Conservation (phyloP, 64 coral and sea anemone species). For the Astreopora myriophthalma region DNA sequence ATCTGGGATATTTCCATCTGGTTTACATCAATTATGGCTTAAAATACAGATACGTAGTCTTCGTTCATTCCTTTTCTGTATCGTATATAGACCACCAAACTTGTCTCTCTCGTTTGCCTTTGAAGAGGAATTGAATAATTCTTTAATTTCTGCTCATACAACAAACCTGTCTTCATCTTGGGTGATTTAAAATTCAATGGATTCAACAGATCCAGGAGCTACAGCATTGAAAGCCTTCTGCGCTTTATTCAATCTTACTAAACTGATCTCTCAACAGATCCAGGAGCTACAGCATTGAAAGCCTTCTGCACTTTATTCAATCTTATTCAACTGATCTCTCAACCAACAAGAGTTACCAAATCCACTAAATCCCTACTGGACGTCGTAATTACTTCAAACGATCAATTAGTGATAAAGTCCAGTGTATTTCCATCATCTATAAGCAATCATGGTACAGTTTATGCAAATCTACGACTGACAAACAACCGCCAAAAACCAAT, state of each 20-base stretch:
- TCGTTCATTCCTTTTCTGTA: conserved; percentile 51
- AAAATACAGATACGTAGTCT: conserved; percentile 51
- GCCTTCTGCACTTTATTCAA: conserved; percentile 46
- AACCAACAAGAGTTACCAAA: too few relatives aligned
- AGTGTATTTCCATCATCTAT: too few relatives aligned
- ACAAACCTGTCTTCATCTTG: conserved; percentile 22
- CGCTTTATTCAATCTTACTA: conserved; percentile 51
- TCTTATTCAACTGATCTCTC: too few relatives aligned
- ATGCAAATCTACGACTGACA: too few relatives aligned
- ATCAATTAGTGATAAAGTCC: too few relatives aligned
- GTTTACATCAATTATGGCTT: conserved; percentile 56
- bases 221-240: conserved; percentile 14
- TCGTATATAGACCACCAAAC: conserved; percentile 33
- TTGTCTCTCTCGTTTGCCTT: conserved; percentile 17
- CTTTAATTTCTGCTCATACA: conserved; percentile 21
- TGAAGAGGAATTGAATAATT: conserved; percentile 32
- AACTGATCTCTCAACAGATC: conserved; percentile 5
- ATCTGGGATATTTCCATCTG: conserved; percentile 43
- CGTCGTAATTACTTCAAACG: too few relatives aligned
- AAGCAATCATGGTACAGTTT: too few relatives aligned
- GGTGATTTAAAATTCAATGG: conserved; percentile 28
- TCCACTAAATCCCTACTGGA: too few relatives aligned
- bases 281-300: conserved; percentile 14
- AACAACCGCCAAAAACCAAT: too few relatives aligned
- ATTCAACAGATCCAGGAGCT: conserved; percentile 25